Base-by-base conservation (phyloP, 2,797 vertebrate genomes). In the Chelonia mydas region DNA sequence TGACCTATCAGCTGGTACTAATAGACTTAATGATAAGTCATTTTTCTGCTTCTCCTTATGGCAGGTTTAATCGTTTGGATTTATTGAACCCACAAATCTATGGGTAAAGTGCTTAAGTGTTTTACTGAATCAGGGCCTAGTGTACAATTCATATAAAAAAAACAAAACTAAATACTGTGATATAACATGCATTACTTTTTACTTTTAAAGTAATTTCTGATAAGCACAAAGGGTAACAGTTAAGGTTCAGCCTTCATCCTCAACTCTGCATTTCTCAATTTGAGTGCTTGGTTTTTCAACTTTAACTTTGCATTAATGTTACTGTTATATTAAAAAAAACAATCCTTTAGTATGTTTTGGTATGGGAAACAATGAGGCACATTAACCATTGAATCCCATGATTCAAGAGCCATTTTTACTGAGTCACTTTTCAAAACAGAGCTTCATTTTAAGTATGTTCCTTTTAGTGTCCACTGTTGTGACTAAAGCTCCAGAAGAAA, bases 361-460 rank as follows among this genome's bases (percentile, higher is more conserved):
- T 76, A 27, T 17, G 13, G 2, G n/a, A 8, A 68, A 88, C 61
- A 49, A 41, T 84, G n/a, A 33, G 7, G 72, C 2, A 11, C 0
- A 0, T 2, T 0, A 0, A 3, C 7, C 1, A 80, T 47, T 23
- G 80, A 17, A 5, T 25, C 37, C 41, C 17, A 54, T 23, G 80
- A 57, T 37, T 25, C 12, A 23, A 78, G 9, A 0, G 0, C 31
- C 54, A 3, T 1, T 12, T 87, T 83, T 2, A 19, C 47, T 0
- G 0, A 41, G 54, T 1, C 31, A 27, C 3, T n/a, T 72, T 45
- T n/a, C 68, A 68, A 3, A 83, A 16, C 21, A 45, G 76, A 1
- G 5, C 2, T 2, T 21, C 37, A 72, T 37, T 72, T 72, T 72
- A 41, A 72, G n/a, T 19, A 72, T 25, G 68, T 72, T 12, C 13